These are phyloP conservation scores for Macrocentrus cingulum DNA, from an alignment of 1,140 invertebrate genomes.

Conservation along the genomic window DNA sequence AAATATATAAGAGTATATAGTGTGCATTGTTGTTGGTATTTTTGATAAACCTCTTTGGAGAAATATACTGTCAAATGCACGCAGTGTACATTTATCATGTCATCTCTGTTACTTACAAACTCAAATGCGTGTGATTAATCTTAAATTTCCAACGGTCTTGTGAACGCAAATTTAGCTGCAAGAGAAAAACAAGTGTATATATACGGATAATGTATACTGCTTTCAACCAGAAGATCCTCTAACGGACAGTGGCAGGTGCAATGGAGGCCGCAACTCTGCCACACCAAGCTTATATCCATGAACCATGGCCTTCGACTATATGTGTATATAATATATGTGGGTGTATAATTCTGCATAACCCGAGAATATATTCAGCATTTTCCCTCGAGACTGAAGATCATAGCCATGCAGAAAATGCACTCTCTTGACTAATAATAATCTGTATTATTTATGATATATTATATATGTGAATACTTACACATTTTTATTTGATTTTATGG, in stretches of 20 bases:
- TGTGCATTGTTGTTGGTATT: background rate
- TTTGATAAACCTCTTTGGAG: background rate
- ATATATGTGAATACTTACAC: too few relatives aligned
- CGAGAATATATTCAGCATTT: background rate
- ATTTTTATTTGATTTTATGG: too few relatives aligned
- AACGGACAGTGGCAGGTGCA: conserved; percentile 5
- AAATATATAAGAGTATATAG: background rate
- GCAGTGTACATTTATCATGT: conserved; percentile 1
- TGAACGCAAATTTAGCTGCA: background rate
- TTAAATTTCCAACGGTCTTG: background rate
- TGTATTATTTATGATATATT: background rate
- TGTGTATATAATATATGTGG: background rate
- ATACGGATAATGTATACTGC: background rate
- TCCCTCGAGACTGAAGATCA: background rate
- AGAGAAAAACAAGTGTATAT: background rate
- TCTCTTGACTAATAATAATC: background rate
- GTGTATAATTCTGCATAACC: background rate
- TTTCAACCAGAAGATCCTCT: background rate
- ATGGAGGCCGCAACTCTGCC: conserved; percentile 1
- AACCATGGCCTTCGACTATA: background rate
- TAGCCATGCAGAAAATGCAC: background rate
- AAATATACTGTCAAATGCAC: conserved; percentile 6
- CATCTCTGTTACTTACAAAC: background rate
- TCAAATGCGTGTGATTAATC: conserved; percentile 10
- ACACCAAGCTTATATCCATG: conserved; percentile 7